Evolutionary conservation across 1,140 invertebrate species (phyloP).

Genomic region (Asbolus verrucosus): DNA sequence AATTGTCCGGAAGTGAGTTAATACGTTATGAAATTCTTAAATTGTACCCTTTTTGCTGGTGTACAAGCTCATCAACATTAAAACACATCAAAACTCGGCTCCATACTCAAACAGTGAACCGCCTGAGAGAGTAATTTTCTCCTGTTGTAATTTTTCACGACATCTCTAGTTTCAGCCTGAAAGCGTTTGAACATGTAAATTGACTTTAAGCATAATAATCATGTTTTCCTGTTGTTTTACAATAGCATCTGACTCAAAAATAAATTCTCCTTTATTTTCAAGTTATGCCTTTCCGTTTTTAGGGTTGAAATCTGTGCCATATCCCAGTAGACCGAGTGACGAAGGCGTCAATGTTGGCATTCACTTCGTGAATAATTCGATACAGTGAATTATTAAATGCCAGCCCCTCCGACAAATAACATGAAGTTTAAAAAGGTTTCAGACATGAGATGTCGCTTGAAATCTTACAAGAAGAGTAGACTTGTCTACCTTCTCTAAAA

Average conservation of each 20-base stretch:
- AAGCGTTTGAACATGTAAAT: slow-evolving; percentile 31
- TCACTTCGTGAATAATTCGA: slow-evolving; percentile 32
- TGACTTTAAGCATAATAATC: slow-evolving; percentile 13
- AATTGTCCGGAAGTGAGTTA: neutral
- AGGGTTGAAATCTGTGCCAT: slow-evolving; percentile 14
- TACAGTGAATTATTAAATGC: slow-evolving; percentile 29
- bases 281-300: slow-evolving; percentile 19
- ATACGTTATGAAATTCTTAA: slow-evolving; percentile 15
- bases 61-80: slow-evolving; percentile 14
- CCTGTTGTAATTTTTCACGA: slow-evolving; percentile 8
- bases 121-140: slow-evolving; percentile 20
- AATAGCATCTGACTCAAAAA: too few species aligned
- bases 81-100: slow-evolving; percentile 14
- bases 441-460: slow-evolving; percentile 11
- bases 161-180: slow-evolving; percentile 13
- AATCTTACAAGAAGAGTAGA: slow-evolving; percentile 8
- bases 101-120: slow-evolving; percentile 11
- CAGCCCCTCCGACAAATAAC: slow-evolving; percentile 29
- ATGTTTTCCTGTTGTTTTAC: slow-evolving; percentile 1
- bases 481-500: neutral
- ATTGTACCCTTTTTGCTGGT: neutral
- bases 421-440: slow-evolving; percentile 31
- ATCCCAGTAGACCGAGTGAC: neutral
- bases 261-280: too few species aligned
- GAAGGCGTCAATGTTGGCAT: slow-evolving; percentile 17